Base-by-base conservation (phyloP, 2,113 vertebrate genomes). In the Thamnaconus septentrionalis region DNA sequence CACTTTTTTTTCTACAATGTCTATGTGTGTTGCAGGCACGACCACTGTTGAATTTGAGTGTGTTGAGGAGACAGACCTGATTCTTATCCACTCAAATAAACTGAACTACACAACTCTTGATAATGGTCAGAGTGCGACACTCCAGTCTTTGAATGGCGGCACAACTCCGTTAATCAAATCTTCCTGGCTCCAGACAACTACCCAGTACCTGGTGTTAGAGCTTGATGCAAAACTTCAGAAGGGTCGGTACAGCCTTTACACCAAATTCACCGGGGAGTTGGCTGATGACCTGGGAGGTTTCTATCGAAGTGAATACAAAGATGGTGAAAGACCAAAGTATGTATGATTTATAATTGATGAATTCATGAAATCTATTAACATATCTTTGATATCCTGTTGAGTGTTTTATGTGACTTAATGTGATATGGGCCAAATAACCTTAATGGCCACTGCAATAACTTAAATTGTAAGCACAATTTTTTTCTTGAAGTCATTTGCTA, bases 1-100 rank as follows among this genome's bases (percentile, higher is more conserved):
- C 18, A 31, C 18, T 31, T 31, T 31, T 31, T 31, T 31, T 31
- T 31, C 18, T 31, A 31, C 18, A 31, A 31, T 31, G 18, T 31
- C 5, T n/a, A 5, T 58, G 39, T 58, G 49, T 12, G 49, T 71
- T 85, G 47, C 66, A 90, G 88, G 88, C 55, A 0, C 43, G 0
- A 95, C 95, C 64, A 83, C 41, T 0, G 95, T 95, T 41, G 56
- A 75, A 56, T 97, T 99, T 4, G 0, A 0, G 41, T 95, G 95
- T 41, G 0, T 4, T 0, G 42, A 80, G 10, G 55, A 90, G 11
- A 98, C 96, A 0, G 0, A 93, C 42, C 53, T 95, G 79, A 94
- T 99, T 80, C 85, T 98, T 12, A 95, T 99, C 69, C 96, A 98
- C 88, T 95, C 94, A 87, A 94, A 96, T 41, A 93, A 94, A 45